A percentile compares a stretch with the other conserved stretches of the same genome.
Evolutionary conservation across 1,140 invertebrate species (phyloP).

Genomic region (Caenorhabditis brenneri): DNA sequence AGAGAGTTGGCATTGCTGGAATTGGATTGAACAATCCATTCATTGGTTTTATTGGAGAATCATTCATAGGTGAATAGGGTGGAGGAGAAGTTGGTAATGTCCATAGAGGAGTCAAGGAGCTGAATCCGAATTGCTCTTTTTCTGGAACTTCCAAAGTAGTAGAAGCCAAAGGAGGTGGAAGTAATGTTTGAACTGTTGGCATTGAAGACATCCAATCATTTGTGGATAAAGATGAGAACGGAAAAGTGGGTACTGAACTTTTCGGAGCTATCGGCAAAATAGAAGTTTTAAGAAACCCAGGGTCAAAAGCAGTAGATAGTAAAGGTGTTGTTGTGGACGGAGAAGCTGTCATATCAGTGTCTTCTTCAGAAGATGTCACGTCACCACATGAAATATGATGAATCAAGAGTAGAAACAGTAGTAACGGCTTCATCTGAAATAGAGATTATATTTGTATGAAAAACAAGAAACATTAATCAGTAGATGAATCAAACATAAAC

Average conservation of each 20-base stretch:
- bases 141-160: constrained; percentile 1
- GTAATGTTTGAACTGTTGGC: constrained; percentile 16
- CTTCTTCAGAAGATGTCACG: neutral
- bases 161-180: neutral
- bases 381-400: neutral
- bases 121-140: neutral
- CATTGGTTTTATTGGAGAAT: constrained; percentile 11
- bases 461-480: neutral
- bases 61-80: neutral
- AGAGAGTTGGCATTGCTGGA: constrained; percentile 19
- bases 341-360: constrained; percentile 1
- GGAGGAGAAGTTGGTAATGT: neutral
- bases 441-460: neutral
- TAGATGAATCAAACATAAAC: neutral
- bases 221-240: neutral
- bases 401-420: neutral
- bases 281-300: neutral
- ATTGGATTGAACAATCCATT: neutral
- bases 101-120: neutral
- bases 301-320: neutral
- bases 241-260: neutral
- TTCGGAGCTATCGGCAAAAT: neutral
- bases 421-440: neutral
- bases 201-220: neutral
- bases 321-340: neutral